Evolutionary conservation across 1,140 invertebrate genomes (phyloP), one percentile per base, ranked within the genome.

Genomic region (Propsilocerus akamusi): DNA sequence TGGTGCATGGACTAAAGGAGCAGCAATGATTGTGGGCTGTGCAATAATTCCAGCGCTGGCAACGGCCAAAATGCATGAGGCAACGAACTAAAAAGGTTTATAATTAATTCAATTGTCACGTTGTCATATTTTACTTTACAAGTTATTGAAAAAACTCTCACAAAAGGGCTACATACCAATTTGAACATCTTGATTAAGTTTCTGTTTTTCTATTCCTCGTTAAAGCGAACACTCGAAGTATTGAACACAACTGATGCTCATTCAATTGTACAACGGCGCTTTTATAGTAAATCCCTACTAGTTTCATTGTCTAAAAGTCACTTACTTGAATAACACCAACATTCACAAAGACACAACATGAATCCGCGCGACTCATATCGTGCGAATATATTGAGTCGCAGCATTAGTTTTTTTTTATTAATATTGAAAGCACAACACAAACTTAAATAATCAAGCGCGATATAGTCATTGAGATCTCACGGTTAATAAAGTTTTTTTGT

Each of bases 151-250:
- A 30, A 24, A 46, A 51, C 12, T 47, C 22, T 30, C 34, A 24
- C 5, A 5, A 12, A 5, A 30, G 17, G 11, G 22, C 10, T 14
- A 53, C 67, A 67, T 64, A 68, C 67, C 67, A 68, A 55, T 64
- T 68, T 68, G 66, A 67, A 68, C 67, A 68, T 68, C 59, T 58
- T 68, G 65, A 60, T 56, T 53, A 46, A 41, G 28, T 57, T 58
- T 56, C 53, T 52, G 55, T 1, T 41, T 57, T 52, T n/a, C 8
- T 17, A 5, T 20, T 20, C 14, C 12, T 17, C 22, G 17, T 41
- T 14, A 41, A 41, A 30, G 22, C 22, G 10, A 41, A 41, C 34
- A 41, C 34, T 41, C 14, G 34, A 41, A 41, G 34, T 41, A 20
- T 41, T 14, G 17, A 41, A 17, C 8, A 20, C 14, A 41, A 41